Conservation (phyloP, 2,113 vertebrate species). For the Plestiodon gilberti region DNA sequence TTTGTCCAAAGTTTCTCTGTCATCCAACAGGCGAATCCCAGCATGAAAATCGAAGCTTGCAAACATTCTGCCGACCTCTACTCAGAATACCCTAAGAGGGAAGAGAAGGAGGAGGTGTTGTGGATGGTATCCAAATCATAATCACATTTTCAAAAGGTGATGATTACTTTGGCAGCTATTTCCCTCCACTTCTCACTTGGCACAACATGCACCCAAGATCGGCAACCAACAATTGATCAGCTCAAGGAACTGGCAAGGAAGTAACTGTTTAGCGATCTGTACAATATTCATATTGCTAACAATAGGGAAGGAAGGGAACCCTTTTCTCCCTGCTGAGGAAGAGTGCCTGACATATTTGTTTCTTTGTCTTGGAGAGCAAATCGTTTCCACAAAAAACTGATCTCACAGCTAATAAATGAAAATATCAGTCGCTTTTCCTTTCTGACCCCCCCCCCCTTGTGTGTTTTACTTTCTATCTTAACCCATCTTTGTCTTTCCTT, state of each 20-base stretch:
- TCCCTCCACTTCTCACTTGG: background rate
- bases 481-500: conserved; percentile 30
- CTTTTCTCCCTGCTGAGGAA: background rate
- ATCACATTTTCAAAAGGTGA: conserved; percentile 65
- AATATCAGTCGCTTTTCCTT: background rate
- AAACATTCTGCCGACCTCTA: background rate
- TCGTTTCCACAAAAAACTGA: background rate
- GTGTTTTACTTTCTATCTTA: conserved; percentile 12
- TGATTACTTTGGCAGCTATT: conserved; percentile 64
- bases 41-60: background rate
- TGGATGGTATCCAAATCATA: conserved; percentile 66
- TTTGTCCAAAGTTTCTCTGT: background rate
- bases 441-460: conserved; percentile 3
- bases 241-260: conserved; percentile 52
- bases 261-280: conserved; percentile 42
- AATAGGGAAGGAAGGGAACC: conserved; percentile 24
- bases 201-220: conserved; percentile 61
- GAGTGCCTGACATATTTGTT: background rate
- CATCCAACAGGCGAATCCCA: background rate
- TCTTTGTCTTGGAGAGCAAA: background rate
- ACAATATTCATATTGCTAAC: conserved; percentile 33
- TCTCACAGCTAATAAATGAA: background rate
- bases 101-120: conserved; percentile 34
- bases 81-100: background rate
- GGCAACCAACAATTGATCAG: conserved; percentile 59